phyloP scores from a whole-genome alignment of 2,113 vertebrate species.

The Nesogale talazaci region DNA sequence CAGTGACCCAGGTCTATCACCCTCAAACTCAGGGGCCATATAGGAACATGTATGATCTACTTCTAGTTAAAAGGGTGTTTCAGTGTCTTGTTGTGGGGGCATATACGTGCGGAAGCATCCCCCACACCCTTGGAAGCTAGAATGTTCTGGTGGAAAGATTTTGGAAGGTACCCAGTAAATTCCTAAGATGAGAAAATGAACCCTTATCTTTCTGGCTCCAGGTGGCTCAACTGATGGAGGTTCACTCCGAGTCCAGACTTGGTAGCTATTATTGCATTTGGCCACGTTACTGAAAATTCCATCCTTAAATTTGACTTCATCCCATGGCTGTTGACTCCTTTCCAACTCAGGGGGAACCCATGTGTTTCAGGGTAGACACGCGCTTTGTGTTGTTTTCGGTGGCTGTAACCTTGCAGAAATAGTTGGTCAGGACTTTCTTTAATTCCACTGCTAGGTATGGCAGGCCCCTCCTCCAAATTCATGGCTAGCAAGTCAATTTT shows the following conservation, averaged over 20 bases:
- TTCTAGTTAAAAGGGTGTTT: conserved; percentile 34
- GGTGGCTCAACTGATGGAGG: conserved; percentile 16
- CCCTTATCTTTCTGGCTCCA: conserved; percentile 1
- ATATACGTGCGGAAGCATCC: conserved; percentile 21
- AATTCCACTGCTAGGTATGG: not conserved
- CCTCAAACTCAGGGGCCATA: conserved; percentile 24
- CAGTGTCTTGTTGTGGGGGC: conserved; percentile 62
- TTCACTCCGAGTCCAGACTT: not conserved
- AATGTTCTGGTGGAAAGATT: conserved; percentile 43
- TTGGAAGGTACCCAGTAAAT: conserved; percentile 27
- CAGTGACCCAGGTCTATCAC: conserved; percentile 4
- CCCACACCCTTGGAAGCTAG: conserved; percentile 66
- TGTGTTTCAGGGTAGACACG: not conserved
- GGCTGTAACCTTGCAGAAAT: not conserved
- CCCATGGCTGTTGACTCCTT: not conserved
- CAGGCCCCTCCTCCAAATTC: not conserved
- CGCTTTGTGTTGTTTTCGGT: not conserved
- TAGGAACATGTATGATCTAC: conserved; percentile 4
- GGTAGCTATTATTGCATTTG: not conserved
- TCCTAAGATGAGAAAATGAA: conserved; percentile 20
- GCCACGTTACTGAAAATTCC: not conserved
- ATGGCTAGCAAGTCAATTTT: not conserved
- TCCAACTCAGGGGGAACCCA: not conserved
- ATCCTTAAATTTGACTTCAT: not conserved
- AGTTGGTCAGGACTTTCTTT: not conserved